Conservation (phyloP, 2,888 invertebrate species). For the Eulithis prunata region DNA sequence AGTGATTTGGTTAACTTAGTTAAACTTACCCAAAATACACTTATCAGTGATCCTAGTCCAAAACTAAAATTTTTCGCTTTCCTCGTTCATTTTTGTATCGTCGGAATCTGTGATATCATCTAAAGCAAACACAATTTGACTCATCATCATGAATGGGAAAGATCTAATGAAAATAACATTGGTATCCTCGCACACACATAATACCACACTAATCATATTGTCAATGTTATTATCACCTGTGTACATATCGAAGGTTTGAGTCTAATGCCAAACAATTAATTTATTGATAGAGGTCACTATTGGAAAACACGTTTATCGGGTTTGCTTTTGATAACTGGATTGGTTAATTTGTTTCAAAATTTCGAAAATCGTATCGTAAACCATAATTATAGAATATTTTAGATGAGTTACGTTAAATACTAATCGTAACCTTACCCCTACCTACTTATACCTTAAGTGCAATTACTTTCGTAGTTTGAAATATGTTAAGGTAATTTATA, state of each 20-base stretch:
- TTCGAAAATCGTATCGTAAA: conserved; percentile 16
- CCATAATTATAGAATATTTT: conserved; percentile 2
- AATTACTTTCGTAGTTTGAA: not conserved
- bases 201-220: conserved; percentile 46
- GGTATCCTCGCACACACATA: conserved; percentile 38
- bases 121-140: conserved; percentile 54
- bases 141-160: conserved; percentile 50
- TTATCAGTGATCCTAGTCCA: conserved; percentile 8
- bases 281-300: conserved; percentile 35
- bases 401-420: not conserved
- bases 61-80: conserved; percentile 14
- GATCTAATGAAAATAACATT: conserved; percentile 50
- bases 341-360: conserved; percentile 26
- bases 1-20: conserved; percentile 63
- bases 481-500: too few relatives aligned
- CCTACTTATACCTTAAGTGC: not conserved
- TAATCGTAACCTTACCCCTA: too few relatives aligned
- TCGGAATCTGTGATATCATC: conserved; percentile 40
- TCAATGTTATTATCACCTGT: conserved; percentile 58
- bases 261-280: conserved; percentile 40
- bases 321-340: conserved; percentile 27
- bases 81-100: conserved; percentile 1
- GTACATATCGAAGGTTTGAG: conserved; percentile 43
- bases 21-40: not conserved
- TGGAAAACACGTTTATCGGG: conserved; percentile 35